Conservation (phyloP, 1,140 invertebrate genomes). For the Drosophila seguyi region DNA sequence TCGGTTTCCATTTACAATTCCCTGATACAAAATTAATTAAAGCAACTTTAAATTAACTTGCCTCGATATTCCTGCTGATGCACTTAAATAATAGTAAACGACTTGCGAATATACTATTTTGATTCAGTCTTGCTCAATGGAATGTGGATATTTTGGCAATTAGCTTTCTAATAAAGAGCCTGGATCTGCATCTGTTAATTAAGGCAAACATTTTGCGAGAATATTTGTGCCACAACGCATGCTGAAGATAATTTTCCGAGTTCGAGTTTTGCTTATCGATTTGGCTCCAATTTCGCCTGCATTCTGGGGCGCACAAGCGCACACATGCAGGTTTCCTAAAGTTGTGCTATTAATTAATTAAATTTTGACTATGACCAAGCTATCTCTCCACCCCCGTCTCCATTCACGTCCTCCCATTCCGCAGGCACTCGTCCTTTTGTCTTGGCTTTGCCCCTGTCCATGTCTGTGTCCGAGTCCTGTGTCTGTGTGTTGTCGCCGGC, state of each 20-base stretch:
- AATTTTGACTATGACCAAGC: conserved; percentile 63
- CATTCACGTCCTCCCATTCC: conserved; percentile 8
- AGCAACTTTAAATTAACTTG: not conserved
- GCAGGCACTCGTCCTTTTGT: conserved; percentile 6
- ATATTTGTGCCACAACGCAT: conserved; percentile 38
- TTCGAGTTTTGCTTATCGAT: conserved; percentile 49
- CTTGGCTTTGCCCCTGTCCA: conserved; percentile 25
- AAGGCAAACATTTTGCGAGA: conserved; percentile 45
- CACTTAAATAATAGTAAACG: not conserved
- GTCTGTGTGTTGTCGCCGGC: conserved; percentile 41
- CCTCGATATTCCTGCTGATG: not conserved
- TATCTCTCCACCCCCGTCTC: conserved; percentile 14
- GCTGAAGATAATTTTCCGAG: conserved; percentile 35
- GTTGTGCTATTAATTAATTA: conserved; percentile 82
- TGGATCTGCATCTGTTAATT: conserved; percentile 57
- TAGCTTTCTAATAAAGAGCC: conserved; percentile 45
- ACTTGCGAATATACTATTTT: not conserved
- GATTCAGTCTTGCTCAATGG: conserved; percentile 2
- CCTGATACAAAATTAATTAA: not conserved
- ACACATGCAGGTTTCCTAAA: conserved; percentile 49
- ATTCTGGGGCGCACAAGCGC: conserved; percentile 29
- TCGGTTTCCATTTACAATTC: not conserved
- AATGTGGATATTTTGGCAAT: conserved; percentile 29
- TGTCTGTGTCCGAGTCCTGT: conserved; percentile 10
- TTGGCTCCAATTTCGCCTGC: conserved; percentile 24